Evolutionary conservation across 2,113 vertebrate genomes (phyloP).

Genomic region (Climacteris rufus): DNA sequence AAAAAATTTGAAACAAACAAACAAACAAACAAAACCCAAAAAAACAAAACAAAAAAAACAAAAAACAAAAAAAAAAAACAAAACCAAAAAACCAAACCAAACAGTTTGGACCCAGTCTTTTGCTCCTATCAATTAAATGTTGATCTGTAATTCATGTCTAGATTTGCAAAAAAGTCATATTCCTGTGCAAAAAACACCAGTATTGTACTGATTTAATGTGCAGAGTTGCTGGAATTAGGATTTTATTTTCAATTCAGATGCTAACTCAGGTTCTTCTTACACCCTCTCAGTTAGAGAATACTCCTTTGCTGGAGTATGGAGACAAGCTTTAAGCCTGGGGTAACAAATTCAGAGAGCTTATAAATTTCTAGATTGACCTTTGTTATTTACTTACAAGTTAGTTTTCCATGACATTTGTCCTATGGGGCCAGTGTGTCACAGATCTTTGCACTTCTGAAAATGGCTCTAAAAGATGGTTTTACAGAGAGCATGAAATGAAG

Average conservation of each 20-base stretch:
- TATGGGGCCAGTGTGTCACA: not conserved
- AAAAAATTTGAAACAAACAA: too few relatives aligned
- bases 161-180: not conserved
- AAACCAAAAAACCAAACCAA: too few relatives aligned
- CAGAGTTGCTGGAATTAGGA: not conserved
- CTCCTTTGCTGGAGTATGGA: not conserved
- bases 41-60: too few relatives aligned
- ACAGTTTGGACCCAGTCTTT: not conserved
- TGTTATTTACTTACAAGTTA: not conserved
- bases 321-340: not conserved
- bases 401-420: not conserved
- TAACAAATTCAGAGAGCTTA: not conserved
- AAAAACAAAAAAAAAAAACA: not conserved
- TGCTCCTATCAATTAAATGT: not conserved
- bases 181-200: not conserved
- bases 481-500: not conserved
- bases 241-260: not conserved
- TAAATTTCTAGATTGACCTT: not conserved
- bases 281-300: not conserved
- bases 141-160: not conserved
- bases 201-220: not conserved
- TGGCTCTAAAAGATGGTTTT: not conserved
- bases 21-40: too few relatives aligned
- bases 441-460: not conserved
- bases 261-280: not conserved